phyloP scores from a whole-genome alignment of 1,140 invertebrate species.

The Panagrolaimus sp. region DNA sequence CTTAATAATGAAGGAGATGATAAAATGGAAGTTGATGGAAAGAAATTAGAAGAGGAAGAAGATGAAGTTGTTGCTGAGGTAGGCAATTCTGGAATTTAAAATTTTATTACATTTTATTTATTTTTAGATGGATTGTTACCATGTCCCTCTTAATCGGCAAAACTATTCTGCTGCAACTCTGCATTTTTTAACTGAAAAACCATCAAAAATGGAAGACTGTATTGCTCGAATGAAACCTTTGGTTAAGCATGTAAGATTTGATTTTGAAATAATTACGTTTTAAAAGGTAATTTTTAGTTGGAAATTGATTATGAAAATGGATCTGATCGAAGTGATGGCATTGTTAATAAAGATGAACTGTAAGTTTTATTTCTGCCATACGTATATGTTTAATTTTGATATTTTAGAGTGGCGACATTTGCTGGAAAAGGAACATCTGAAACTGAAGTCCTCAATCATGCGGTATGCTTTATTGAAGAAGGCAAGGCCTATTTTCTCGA shows the following conservation, averaged over 20 bases:
- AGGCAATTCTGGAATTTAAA: not conserved
- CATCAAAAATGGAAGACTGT: constrained; percentile 10
- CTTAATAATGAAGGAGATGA: no score
- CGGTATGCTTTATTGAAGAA: not conserved
- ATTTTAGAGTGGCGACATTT: constrained; percentile 4
- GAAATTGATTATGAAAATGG: constrained; percentile 14
- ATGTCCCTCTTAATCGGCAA: not conserved
- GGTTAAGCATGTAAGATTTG: constrained; percentile 10
- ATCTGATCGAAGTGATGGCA: not conserved
- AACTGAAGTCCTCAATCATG: not conserved
- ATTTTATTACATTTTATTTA: not conserved
- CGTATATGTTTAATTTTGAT: not conserved
- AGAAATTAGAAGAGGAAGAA: constrained; percentile 2
- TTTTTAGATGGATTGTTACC: constrained; percentile 14
- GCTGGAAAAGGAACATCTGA: constrained; percentile 6
- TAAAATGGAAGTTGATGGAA: no score
- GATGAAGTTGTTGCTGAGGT: constrained; percentile 17
- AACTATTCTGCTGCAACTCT: constrained; percentile 7
- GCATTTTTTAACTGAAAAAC: not conserved
- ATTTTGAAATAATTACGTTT: not conserved
- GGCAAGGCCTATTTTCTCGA: constrained; percentile 12
- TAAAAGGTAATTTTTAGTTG: not conserved
- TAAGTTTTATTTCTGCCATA: not conserved
- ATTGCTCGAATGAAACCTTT: constrained; percentile 6
- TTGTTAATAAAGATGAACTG: not conserved